A percentile compares a stretch with the other conserved stretches of the same genome.
Conservation (phyloP, 2,888 invertebrate genomes). For the Drosophila mimetica region DNA sequence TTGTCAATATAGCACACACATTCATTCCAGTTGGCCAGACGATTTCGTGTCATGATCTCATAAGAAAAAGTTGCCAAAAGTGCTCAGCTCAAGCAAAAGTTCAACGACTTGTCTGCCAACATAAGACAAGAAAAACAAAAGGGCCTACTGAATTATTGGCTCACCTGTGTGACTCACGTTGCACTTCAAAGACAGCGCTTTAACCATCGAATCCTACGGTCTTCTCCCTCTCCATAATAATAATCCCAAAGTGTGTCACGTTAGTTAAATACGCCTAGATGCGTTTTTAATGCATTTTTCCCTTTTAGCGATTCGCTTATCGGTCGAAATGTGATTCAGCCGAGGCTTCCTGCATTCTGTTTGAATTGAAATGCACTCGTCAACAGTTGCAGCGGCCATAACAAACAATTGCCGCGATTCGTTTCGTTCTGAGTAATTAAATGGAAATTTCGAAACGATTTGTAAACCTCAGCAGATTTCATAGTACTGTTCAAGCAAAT, state of each 20-base stretch:
- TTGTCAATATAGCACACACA: slow-evolving; percentile 67
- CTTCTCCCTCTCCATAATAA: slow-evolving; percentile 2
- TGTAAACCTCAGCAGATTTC: slow-evolving; percentile 30
- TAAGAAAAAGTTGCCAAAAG: slow-evolving; percentile 67
- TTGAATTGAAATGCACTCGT: slow-evolving; percentile 22
- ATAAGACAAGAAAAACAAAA: slow-evolving; percentile 8
- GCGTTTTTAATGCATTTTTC: slow-evolving; percentile 10
- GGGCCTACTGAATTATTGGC: slow-evolving; percentile 22
- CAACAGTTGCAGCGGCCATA: slow-evolving; percentile 5
- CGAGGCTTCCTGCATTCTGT: not conserved
- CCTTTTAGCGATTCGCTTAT: slow-evolving; percentile 3
- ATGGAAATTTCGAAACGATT: slow-evolving; percentile 27
- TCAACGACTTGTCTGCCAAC: slow-evolving; percentile 53
- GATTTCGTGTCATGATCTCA: slow-evolving; percentile 70
- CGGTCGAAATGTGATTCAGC: slow-evolving; percentile 16
- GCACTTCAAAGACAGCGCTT: slow-evolving; percentile 26
- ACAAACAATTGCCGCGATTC: slow-evolving; percentile 36
- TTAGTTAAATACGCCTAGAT: slow-evolving; percentile 16
- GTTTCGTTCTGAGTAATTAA: slow-evolving; percentile 32
- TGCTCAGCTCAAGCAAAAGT: slow-evolving; percentile 42
- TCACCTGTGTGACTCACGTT: slow-evolving; percentile 29
- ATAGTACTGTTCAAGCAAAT: slow-evolving; percentile 4
- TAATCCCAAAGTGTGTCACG: slow-evolving; percentile 14
- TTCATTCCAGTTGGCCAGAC: slow-evolving; percentile 24
- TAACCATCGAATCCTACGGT: not conserved